These are phyloP conservation scores for Eupleurogrammus muticus DNA, from an alignment of 2,797 vertebrate species.

Conservation along the genomic window DNA sequence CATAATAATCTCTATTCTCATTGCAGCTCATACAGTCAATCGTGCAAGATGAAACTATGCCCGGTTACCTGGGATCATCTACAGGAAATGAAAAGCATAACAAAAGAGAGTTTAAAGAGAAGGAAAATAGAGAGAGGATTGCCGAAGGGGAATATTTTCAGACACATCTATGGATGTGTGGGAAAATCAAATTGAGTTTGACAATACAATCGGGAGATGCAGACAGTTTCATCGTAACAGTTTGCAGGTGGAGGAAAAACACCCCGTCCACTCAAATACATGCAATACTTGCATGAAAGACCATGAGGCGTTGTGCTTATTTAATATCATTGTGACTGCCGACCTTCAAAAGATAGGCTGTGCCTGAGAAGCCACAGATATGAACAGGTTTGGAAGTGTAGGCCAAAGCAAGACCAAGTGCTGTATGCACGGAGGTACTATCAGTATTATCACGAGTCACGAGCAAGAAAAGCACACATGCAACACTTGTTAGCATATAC, in stretches of 20 bases:
- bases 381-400: neutral
- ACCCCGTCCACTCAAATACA: slow-evolving; percentile 12
- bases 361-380: neutral
- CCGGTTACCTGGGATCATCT: slow-evolving; percentile 62
- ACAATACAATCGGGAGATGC: slow-evolving; percentile 31
- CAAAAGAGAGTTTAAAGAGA: slow-evolving; percentile 38
- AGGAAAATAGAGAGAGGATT: slow-evolving; percentile 15
- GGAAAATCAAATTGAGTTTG: slow-evolving; percentile 42
- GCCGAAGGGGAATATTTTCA: slow-evolving; percentile 52
- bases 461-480: neutral
- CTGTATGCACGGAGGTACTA: no score
- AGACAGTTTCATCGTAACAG: slow-evolving; percentile 30
- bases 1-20: slow-evolving; percentile 36
- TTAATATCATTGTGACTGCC: neutral
- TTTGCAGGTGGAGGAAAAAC: slow-evolving; percentile 29
- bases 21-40: slow-evolving; percentile 58
- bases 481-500: neutral
- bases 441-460: rapidly evolving
- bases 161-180: slow-evolving; percentile 27
- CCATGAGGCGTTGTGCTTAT: neutral
- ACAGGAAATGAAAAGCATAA: slow-evolving; percentile 76
- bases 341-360: neutral
- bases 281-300: neutral
- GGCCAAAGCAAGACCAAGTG: slow-evolving; percentile 1
- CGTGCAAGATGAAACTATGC: slow-evolving; percentile 65